Conservation (phyloP, 2,113 vertebrate genomes). For the Myodes glareolus region DNA sequence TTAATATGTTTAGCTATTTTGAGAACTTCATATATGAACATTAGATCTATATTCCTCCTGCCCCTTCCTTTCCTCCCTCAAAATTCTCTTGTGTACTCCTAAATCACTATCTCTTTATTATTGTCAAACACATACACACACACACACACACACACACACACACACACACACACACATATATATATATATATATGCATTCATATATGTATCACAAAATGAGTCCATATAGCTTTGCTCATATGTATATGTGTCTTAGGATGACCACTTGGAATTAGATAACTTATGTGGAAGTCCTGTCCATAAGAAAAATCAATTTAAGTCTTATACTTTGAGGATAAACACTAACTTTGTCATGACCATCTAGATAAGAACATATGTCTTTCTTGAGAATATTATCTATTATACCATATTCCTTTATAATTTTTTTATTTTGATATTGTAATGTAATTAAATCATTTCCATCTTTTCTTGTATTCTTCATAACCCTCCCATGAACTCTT, state of each 20-base stretch:
- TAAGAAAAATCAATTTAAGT: neutral
- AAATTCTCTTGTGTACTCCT: neutral
- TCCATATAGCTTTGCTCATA: neutral
- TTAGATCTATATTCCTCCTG: neutral
- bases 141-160: too few relatives aligned
- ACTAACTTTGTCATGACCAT: conserved; percentile 29
- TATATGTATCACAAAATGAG: too few relatives aligned
- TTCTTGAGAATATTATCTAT: neutral
- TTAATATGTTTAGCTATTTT: neutral
- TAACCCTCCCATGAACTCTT: neutral
- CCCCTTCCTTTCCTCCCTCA: neutral
- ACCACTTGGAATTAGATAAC: neutral
- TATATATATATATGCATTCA: neutral
- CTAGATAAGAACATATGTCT: conserved; percentile 37
- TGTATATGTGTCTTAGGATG: neutral
- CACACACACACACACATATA: too few relatives aligned
- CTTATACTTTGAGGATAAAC: neutral
- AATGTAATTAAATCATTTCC: neutral
- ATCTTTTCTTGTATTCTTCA: neutral
- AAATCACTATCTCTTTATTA: neutral
- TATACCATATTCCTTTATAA: neutral
- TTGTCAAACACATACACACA: neutral
- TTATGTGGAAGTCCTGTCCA: neutral
- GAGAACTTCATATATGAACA: neutral
- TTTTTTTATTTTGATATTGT: neutral